Base-by-base conservation (phyloP, 53 echinoderm and acorn worm genomes). In the Apostichopus leukothele region DNA sequence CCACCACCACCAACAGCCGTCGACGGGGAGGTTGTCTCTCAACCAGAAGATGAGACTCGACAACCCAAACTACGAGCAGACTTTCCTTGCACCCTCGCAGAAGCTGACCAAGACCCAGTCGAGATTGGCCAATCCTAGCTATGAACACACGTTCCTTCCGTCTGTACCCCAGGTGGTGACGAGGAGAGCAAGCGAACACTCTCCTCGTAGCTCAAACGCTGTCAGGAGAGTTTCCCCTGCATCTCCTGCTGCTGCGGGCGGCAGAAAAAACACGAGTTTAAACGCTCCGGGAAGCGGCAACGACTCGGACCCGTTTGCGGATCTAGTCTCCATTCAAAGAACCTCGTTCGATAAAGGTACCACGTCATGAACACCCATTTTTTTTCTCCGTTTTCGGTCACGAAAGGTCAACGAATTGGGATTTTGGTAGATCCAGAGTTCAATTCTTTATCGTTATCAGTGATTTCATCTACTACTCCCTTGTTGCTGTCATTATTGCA, bases 281-380 rank as follows among this genome's bases (percentile, higher is more conserved):
- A 25, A 76, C 27, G 16, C 77, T 0, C 7, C 77, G 7, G 77
- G 77, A 14, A 39, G 16, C 16, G 13, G 83, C 0, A 73, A 78
- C 16, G 52, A 83, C 18, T 75, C 77, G 52, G 95, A 95, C 73
- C 95, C 95, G 1, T 95, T 95, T 83, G 95, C 95, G 11, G 95
- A 92, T 21, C 84, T 95, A 9, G 95, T 95, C n/a, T 92, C 90
- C 23, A 86, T 95, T 14, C 95, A 93, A 76, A 92, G 77, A 39
- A 76, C 27, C 39, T 22, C 77, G 8, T 22, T 76, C 7, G 77
- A 76, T 5, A 76, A 71, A 71, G 71, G 18, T 71, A n/a, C 71
- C 13, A 6, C n/a, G 0, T 16, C 71, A n/a, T 71, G 20, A 71
- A 68, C 3, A 39, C 39, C 39, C 3, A 39, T 39, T 0, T 39